Conservation (phyloP, 2,797 vertebrate genomes). For the Morus bassanus region DNA sequence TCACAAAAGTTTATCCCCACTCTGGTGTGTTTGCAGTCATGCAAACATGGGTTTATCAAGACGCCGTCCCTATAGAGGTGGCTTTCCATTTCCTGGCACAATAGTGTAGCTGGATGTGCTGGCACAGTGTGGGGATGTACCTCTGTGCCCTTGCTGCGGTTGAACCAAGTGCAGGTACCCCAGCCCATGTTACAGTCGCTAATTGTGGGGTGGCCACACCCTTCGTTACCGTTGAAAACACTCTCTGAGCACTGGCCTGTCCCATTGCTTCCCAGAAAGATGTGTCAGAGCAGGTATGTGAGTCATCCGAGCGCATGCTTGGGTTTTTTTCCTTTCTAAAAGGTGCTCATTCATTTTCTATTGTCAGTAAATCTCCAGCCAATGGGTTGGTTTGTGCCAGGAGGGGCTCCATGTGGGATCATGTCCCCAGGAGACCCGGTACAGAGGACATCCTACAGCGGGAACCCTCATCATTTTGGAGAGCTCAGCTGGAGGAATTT, state of each 20-base stretch:
- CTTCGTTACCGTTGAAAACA: slow-evolving; percentile 4
- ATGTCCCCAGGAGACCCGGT: not conserved
- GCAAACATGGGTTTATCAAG: not conserved
- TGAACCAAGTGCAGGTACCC: not conserved
- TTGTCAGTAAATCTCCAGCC: slow-evolving; percentile 8
- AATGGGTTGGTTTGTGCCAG: not conserved
- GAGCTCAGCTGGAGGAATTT: not conserved
- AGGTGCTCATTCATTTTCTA: not conserved
- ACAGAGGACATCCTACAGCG: not conserved
- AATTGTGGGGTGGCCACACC: not conserved
- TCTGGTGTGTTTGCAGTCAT: not conserved
- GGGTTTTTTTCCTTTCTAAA: not conserved
- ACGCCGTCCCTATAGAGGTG: not conserved
- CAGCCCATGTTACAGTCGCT: not conserved
- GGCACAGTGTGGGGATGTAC: not conserved
- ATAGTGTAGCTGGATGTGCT: not conserved
- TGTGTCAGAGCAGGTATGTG: slow-evolving; percentile 32
- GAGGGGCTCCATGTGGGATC: not conserved
- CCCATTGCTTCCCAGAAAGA: slow-evolving; percentile 21
- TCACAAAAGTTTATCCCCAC: not conserved
- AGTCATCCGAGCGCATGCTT: not conserved
- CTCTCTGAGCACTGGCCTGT: not conserved
- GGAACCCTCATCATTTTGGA: not conserved
- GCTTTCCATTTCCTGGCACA: not conserved
- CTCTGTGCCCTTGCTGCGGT: not conserved